phyloP scores from a whole-genome alignment of 2,797 vertebrate species.

The Muraenolepis orangiensis region DNA sequence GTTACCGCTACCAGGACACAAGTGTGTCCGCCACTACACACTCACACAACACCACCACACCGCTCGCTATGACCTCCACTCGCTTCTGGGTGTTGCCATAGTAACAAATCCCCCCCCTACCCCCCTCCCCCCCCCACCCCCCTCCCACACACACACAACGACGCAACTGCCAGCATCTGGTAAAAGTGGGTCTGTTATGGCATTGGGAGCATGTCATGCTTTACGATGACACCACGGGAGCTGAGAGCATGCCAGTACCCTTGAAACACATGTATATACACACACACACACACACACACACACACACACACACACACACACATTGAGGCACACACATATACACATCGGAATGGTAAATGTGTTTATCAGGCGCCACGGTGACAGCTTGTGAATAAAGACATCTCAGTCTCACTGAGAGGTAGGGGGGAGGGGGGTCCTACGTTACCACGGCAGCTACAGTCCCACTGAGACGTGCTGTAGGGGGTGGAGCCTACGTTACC shows the following conservation, averaged over 20 bases:
- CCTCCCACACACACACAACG: background rate
- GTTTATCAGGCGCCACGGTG: conserved; percentile 2
- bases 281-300: background rate
- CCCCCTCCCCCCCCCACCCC: background rate
- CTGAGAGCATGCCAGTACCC: background rate
- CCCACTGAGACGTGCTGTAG: too few relatives aligned
- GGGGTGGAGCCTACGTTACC: too few relatives aligned
- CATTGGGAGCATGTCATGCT: conserved; percentile 12
- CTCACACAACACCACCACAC: background rate
- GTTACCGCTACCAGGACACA: background rate
- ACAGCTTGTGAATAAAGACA: conserved; percentile 33
- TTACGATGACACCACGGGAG: background rate
- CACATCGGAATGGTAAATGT: background rate
- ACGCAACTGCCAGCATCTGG: background rate
- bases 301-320: background rate
- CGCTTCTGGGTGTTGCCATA: background rate
- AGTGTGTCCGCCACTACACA: background rate
- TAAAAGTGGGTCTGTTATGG: conserved; percentile 10
- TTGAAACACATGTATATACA: background rate
- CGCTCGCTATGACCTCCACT: background rate
- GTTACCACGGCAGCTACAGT: conserved; percentile 11
- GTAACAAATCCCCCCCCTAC: background rate
- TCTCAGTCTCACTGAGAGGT: conserved; percentile 16
- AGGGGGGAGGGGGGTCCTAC: background rate
- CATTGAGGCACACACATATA: background rate